These are phyloP conservation scores for Clarias magur DNA, from an alignment of 2,113 vertebrate genomes.

Conservation along the genomic window DNA sequence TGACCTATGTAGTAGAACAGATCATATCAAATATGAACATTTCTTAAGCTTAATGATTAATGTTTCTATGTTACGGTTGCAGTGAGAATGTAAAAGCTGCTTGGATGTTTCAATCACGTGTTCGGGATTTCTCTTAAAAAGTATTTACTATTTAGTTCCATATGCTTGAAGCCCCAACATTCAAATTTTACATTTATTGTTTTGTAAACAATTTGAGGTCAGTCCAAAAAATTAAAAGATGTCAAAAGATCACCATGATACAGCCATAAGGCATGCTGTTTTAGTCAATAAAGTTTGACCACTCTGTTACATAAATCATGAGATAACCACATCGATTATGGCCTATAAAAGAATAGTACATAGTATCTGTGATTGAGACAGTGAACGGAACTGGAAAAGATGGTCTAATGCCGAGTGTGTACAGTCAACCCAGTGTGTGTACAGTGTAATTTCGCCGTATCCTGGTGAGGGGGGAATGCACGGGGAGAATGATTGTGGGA, in stretches of 20 bases:
- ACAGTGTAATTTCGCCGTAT: not conserved
- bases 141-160: conserved; percentile 20
- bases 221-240: conserved; percentile 1
- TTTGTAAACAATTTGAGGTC: not conserved
- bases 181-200: not conserved
- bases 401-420: not conserved
- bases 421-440: too few species aligned
- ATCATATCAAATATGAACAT: not conserved
- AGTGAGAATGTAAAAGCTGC: not conserved
- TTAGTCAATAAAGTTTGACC: not conserved
- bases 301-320: not conserved
- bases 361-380: not conserved
- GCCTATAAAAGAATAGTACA: not conserved
- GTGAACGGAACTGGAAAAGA: not conserved
- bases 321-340: not conserved
- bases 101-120: not conserved
- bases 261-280: not conserved
- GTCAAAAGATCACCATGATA: not conserved
- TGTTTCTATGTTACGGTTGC: not conserved
- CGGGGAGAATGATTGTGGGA: not conserved
- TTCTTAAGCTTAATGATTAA: not conserved
- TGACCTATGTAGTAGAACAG: not conserved
- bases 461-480: not conserved
- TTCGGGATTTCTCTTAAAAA: not conserved
- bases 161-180: too few species aligned